Evolutionary conservation across 1,140 invertebrate genomes (phyloP).

Genomic region (Drosophila tropicalis): DNA sequence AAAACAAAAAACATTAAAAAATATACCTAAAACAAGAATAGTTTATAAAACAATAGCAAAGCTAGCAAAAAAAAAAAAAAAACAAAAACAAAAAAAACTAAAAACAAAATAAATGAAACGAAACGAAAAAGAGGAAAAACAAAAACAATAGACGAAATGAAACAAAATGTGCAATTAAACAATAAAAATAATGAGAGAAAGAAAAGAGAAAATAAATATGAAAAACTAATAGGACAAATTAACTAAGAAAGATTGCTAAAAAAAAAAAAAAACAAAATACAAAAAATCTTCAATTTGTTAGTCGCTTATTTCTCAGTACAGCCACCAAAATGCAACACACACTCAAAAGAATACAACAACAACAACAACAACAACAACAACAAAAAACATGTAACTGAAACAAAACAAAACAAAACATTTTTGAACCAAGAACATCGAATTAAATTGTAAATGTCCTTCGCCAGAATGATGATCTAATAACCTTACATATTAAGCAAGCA

Average conservation of each 20-base stretch:
- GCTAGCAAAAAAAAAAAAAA: constrained; percentile 41
- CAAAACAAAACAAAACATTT: constrained; percentile 28
- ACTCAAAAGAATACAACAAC: constrained; percentile 24
- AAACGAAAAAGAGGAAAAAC: constrained; percentile 26
- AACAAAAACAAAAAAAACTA: not conserved
- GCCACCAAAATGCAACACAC: not conserved
- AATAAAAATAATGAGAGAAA: constrained; percentile 37
- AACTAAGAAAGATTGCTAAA: constrained; percentile 19
- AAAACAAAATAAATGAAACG: too few relatives aligned
- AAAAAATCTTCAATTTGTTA: constrained; percentile 9
- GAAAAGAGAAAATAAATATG: constrained; percentile 10
- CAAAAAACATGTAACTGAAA: constrained; percentile 21
- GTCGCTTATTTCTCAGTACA: constrained; percentile 29
- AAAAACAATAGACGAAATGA: constrained; percentile 21
- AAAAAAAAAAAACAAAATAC: not conserved
- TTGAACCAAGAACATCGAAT: constrained; percentile 83
- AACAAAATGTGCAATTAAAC: constrained; percentile 68
- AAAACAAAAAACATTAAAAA: constrained; percentile 30
- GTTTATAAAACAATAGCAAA: constrained; percentile 69
- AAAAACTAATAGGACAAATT: constrained; percentile 34
- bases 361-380: constrained; percentile 24
- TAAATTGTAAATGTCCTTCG: constrained; percentile 76
- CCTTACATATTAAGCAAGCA: constrained; percentile 4
- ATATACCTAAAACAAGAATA: constrained; percentile 37
- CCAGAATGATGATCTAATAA: constrained; percentile 26